Evolutionary conservation across 2,113 vertebrate species (phyloP).

Genomic region (Melanocharis versteri): DNA sequence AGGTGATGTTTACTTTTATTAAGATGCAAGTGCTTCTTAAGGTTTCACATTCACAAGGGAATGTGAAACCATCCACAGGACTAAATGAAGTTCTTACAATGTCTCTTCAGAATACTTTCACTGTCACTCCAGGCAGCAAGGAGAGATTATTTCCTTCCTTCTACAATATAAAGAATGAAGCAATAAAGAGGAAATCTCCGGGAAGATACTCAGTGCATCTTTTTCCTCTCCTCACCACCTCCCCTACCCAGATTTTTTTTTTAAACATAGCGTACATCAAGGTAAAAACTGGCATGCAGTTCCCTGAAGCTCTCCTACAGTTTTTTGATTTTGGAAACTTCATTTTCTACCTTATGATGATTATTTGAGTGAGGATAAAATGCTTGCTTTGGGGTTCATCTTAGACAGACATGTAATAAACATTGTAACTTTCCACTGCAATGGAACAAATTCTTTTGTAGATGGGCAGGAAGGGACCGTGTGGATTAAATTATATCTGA

Average conservation of each 20-base stretch:
- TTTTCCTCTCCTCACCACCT: background rate
- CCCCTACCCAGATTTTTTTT: background rate
- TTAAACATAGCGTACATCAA: slow-evolving; percentile 68
- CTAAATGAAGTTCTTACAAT: slow-evolving; percentile 36
- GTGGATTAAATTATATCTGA: slow-evolving; percentile 40
- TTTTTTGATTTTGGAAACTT: slow-evolving; percentile 77
- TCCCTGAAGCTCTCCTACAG: slow-evolving; percentile 73
- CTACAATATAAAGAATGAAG: slow-evolving; percentile 61
- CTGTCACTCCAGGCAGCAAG: slow-evolving; percentile 16
- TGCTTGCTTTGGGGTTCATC: slow-evolving; percentile 73
- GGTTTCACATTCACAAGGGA: too few species aligned
- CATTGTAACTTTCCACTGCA: slow-evolving; percentile 63
- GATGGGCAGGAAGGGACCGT: background rate
- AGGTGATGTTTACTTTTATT: slow-evolving; percentile 55
- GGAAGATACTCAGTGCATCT: slow-evolving; percentile 25
- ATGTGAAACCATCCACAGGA: slow-evolving; percentile 12
- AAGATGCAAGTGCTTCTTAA: slow-evolving; percentile 59
- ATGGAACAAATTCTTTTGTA: slow-evolving; percentile 58
- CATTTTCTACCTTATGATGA: slow-evolving; percentile 75
- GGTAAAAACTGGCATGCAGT: slow-evolving; percentile 66
- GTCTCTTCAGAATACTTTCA: slow-evolving; percentile 34
- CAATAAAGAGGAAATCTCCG: slow-evolving; percentile 55
- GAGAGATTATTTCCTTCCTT: slow-evolving; percentile 26
- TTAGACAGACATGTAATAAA: slow-evolving; percentile 73
- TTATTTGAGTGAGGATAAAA: slow-evolving; percentile 73